Conservation (phyloP, 2,113 vertebrate species). For the Capra hircus region DNA sequence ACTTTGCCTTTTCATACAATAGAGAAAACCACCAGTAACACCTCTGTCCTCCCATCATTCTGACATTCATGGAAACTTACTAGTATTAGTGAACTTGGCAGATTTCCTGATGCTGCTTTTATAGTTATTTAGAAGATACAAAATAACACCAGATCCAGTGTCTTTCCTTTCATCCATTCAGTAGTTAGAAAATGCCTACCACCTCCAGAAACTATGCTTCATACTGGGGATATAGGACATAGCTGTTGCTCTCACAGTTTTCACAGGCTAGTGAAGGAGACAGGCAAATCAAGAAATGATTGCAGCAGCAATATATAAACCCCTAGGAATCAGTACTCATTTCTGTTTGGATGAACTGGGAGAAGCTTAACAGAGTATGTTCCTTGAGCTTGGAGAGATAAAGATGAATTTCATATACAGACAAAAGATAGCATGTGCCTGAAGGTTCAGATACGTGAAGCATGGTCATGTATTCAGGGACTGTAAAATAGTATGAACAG, state of each 20-base stretch:
- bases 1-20: not conserved
- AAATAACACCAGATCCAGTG: not conserved
- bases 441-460: not conserved
- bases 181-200: not conserved
- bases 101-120: not conserved
- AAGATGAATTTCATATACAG: not conserved
- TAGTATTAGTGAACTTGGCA: not conserved
- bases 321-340: not conserved
- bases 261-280: not conserved
- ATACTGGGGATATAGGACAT: not conserved
- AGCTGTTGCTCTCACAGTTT: not conserved
- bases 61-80: not conserved
- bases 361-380: not conserved
- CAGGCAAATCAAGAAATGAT: not conserved
- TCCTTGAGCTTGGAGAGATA: not conserved
- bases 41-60: not conserved
- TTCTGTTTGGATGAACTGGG: not conserved
- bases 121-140: not conserved
- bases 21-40: not conserved
- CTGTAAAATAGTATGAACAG: not conserved
- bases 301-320: not conserved
- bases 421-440: not conserved
- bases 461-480: not conserved
- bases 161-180: not conserved
- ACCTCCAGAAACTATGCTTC: not conserved